These are phyloP conservation scores for Aphidius ervi DNA, from an alignment of 1,140 invertebrate genomes.

Conservation along the genomic window DNA sequence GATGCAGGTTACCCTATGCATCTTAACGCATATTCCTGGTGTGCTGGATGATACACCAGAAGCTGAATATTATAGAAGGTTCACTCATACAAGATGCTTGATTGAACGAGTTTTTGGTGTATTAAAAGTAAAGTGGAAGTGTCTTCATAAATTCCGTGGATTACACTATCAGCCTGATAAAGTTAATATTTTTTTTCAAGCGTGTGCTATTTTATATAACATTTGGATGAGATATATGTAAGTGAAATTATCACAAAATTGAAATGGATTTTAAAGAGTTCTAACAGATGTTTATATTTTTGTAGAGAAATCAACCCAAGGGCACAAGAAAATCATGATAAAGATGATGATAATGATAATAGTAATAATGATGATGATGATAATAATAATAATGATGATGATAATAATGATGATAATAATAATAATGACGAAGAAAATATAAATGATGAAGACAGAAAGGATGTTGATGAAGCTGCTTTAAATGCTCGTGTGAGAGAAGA, in stretches of 20 bases:
- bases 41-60: conserved; percentile 4
- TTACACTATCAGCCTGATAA: background rate
- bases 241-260: background rate
- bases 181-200: background rate
- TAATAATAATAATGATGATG: too few species aligned
- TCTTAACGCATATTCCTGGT: background rate
- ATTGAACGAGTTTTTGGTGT: conserved; percentile 4
- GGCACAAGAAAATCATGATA: too few species aligned
- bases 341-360: too few species aligned
- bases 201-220: conserved; percentile 2
- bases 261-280: too few species aligned
- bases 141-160: background rate
- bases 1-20: conserved; percentile 4
- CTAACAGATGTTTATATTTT: too few species aligned
- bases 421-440: too few species aligned
- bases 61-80: background rate
- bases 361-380: too few species aligned
- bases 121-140: background rate
- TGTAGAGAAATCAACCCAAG: too few species aligned
- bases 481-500: too few species aligned
- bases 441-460: too few species aligned
- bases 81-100: background rate
- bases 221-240: background rate
- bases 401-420: too few species aligned
- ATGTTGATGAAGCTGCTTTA: too few species aligned